A percentile compares a stretch with the other conserved stretches of the same genome.
phyloP scores from a whole-genome alignment of 2,113 vertebrate species.

The Lanius collurio region DNA sequence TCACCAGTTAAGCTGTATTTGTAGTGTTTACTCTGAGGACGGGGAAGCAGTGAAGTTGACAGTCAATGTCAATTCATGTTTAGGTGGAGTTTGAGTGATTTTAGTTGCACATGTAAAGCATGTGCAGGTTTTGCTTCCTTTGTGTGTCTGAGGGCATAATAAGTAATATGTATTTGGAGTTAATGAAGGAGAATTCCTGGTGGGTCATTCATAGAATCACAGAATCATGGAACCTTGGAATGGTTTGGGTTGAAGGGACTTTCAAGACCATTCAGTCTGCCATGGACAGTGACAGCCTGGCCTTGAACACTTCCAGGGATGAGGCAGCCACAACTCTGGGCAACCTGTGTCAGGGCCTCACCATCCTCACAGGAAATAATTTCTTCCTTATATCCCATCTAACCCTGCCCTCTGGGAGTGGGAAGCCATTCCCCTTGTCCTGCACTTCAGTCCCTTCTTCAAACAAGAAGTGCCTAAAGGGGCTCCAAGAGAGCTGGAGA shows the following conservation, averaged over 20 bases:
- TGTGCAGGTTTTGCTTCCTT: background rate
- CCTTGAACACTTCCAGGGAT: background rate
- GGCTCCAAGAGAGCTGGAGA: background rate
- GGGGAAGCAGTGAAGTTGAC: background rate
- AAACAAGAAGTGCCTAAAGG: background rate
- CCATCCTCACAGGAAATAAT: background rate
- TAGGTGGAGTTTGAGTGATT: background rate
- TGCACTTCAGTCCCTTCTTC: background rate
- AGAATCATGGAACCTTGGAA: background rate
- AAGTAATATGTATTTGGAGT: background rate
- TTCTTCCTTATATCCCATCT: background rate
- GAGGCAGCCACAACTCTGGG: background rate
- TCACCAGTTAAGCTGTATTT: background rate
- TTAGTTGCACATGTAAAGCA: background rate
- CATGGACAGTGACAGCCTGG: background rate
- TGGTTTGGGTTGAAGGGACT: background rate
- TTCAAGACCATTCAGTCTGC: background rate
- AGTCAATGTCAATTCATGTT: background rate
- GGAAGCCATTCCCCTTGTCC: background rate
- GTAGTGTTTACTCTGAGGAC: background rate
- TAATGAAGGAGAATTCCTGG: background rate
- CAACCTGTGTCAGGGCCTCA: background rate
- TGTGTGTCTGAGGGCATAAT: background rate
- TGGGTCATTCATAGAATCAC: background rate
- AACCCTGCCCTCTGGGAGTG: background rate